Percentiles rank a stretch among this genome's conserved stretches.
Evolutionary conservation across 1,140 invertebrate species (phyloP).

Genomic region (Palaemon carinicauda): DNA sequence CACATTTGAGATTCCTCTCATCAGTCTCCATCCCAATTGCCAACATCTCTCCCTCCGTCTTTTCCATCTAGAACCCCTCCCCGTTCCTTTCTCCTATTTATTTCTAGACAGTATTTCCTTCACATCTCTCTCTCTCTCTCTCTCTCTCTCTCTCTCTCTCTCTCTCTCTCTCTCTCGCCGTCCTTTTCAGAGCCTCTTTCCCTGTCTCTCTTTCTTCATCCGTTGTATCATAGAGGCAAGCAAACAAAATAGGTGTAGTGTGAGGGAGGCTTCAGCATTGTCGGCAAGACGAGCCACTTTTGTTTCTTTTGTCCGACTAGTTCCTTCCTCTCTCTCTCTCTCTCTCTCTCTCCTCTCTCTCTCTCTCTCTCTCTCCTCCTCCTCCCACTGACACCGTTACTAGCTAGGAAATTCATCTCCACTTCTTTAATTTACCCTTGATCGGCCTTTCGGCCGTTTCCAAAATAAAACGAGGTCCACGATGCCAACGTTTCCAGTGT

Average conservation of each 20-base stretch:
- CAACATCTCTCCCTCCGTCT: neutral
- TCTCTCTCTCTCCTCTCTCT: neutral
- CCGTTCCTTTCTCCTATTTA: neutral
- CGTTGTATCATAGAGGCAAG: neutral
- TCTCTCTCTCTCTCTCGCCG: neutral
- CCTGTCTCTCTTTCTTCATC: neutral
- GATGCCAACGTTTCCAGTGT: too few relatives aligned
- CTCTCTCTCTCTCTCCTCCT: neutral
- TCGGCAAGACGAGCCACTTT: slow-evolving; percentile 38
- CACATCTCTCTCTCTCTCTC: neutral
- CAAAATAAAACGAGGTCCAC: too few relatives aligned
- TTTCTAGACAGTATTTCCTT: neutral
- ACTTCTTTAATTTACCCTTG: neutral
- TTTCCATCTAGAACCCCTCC: neutral
- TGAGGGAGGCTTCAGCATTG: slow-evolving; percentile 25
- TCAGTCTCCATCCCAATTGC: neutral
- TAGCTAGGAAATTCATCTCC: neutral
- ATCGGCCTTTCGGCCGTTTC: neutral
- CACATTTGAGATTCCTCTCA: too few relatives aligned
- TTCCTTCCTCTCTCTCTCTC: slow-evolving; percentile 14
- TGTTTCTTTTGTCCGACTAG: slow-evolving; percentile 47
- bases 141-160: neutral
- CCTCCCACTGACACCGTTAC: neutral
- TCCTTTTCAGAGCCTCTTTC: neutral
- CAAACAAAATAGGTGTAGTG: slow-evolving; percentile 37